Evolutionary conservation across 1,140 invertebrate genomes (phyloP).

Genomic region (Musca domestica): DNA sequence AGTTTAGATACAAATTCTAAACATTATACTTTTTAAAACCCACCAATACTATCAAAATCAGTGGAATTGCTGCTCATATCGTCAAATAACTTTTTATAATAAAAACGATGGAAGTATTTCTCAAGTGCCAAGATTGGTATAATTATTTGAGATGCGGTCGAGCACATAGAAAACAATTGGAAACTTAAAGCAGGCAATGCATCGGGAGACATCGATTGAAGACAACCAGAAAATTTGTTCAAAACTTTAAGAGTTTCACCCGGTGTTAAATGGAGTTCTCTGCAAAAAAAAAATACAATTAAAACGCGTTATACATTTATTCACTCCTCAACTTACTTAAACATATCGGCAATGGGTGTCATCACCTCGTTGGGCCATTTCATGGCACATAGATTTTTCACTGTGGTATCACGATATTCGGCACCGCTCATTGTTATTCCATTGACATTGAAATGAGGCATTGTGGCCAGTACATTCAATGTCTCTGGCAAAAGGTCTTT

Average conservation of each 20-base stretch:
- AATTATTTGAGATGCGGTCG: conserved; percentile 43
- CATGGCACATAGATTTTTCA: conserved; percentile 49
- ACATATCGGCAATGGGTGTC: conserved; percentile 54
- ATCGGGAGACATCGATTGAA: conserved; percentile 53
- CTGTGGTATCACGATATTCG: conserved; percentile 50
- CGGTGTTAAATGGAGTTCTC: conserved; percentile 43
- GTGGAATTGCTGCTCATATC: conserved; percentile 50
- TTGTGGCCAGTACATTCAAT: conserved; percentile 43
- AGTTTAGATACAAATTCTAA: conserved; percentile 26
- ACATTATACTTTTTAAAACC: background rate
- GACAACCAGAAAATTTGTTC: conserved; percentile 52
- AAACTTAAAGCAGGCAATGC: conserved; percentile 55
- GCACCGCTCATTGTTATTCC: conserved; percentile 46
- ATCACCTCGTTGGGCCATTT: conserved; percentile 51
- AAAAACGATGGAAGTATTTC: conserved; percentile 54
- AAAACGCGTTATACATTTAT: background rate
- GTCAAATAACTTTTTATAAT: conserved; percentile 51
- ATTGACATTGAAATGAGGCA: conserved; percentile 46
- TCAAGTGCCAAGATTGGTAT: conserved; percentile 52
- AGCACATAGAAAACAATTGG: conserved; percentile 55
- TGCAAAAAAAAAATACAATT: conserved; percentile 19
- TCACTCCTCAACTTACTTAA: conserved; percentile 42
- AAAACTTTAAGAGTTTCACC: conserved; percentile 51
- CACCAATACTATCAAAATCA: conserved; percentile 54
- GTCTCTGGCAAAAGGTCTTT: conserved; percentile 55